Evolutionary conservation across 2,888 invertebrate genomes (phyloP).

Genomic region (Bedellia somnulentella): DNA sequence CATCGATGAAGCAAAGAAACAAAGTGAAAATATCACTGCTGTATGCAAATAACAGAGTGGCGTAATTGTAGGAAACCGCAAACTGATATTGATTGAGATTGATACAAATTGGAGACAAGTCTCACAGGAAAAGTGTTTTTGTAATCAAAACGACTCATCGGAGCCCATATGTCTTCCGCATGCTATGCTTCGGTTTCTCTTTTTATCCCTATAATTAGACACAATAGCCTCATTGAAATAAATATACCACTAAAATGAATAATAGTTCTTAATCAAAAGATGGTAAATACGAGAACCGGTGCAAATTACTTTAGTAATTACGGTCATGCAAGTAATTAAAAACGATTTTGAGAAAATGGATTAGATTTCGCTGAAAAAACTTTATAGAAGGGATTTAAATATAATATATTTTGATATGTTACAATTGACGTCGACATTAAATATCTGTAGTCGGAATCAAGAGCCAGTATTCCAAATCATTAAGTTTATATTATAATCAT

Average conservation of each 20-base stretch:
- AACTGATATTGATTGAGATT: constrained; percentile 18
- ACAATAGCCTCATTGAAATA: constrained; percentile 19
- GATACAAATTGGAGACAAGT: constrained; percentile 25
- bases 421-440: too few relatives aligned
- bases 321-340: neutral
- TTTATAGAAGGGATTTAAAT: too few relatives aligned
- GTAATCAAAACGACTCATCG: constrained; percentile 23
- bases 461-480: too few relatives aligned
- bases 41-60: too few relatives aligned
- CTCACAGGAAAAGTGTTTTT: constrained; percentile 18
- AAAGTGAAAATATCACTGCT: too few relatives aligned
- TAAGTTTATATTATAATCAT: too few relatives aligned
- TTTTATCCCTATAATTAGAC: constrained; percentile 30
- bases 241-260: constrained; percentile 17
- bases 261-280: constrained; percentile 19
- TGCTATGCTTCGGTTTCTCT: constrained; percentile 20
- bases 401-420: too few relatives aligned
- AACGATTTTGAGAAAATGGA: too few relatives aligned
- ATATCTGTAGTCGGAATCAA: too few relatives aligned
- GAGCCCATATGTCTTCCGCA: constrained; percentile 27
- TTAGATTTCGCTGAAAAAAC: too few relatives aligned
- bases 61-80: constrained; percentile 31
- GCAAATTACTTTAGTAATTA: constrained; percentile 1
- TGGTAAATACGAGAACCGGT: constrained; percentile 1
- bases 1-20: too few relatives aligned